Conservation (phyloP, 2,797 vertebrate species). For the Siniperca obscura region DNA sequence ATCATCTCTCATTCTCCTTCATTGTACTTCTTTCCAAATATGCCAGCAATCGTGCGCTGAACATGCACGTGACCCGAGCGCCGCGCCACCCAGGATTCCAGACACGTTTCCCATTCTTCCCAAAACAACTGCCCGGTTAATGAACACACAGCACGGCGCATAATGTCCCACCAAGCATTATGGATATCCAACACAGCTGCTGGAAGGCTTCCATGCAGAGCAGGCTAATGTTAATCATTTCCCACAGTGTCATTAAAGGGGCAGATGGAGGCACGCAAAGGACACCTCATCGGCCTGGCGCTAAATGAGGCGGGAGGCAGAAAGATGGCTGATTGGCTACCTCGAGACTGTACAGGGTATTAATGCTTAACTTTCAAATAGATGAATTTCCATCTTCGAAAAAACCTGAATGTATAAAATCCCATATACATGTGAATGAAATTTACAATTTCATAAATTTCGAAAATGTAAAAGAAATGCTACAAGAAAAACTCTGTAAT, state of each 20-base stretch:
- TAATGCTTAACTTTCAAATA: not conserved
- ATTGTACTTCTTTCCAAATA: constrained; percentile 57
- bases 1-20: constrained; percentile 22
- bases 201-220: constrained; percentile 47
- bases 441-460: no score
- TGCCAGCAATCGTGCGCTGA: constrained; percentile 41
- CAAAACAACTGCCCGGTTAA: constrained; percentile 74
- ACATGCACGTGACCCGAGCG: constrained; percentile 37
- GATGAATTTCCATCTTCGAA: no score
- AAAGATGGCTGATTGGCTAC: constrained; percentile 17
- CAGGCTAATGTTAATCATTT: constrained; percentile 72
- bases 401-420: not conserved
- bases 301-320: constrained; percentile 46
- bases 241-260: constrained; percentile 54
- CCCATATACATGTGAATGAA: no score
- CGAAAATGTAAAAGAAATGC: not conserved
- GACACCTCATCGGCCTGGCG: constrained; percentile 42
- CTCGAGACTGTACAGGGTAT: no score
- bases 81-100: constrained; percentile 63
- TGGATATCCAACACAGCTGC: constrained; percentile 65
- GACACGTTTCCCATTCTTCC: constrained; percentile 70
- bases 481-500: not conserved
- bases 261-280: constrained; percentile 32
- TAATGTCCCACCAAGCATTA: constrained; percentile 44
- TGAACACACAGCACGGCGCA: constrained; percentile 65